phyloP scores from a whole-genome alignment of 2,888 invertebrate genomes.

The Orthosia incerta region DNA sequence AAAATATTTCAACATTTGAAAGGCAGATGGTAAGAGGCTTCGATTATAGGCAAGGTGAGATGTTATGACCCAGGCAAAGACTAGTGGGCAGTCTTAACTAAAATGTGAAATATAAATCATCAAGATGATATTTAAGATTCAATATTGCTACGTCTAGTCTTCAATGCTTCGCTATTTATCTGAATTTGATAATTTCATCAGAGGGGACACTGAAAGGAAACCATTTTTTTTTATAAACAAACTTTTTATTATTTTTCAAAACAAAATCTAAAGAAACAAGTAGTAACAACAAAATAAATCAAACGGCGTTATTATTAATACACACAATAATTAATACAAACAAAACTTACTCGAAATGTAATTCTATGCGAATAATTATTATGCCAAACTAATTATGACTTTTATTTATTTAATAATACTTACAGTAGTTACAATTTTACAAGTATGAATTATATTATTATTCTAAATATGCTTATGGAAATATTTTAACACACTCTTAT shows the following conservation, averaged over 20 bases:
- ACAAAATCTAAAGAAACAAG: conserved; percentile 66
- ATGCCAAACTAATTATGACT: conserved; percentile 66
- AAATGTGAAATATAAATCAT: too few relatives aligned
- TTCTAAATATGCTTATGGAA: conserved; percentile 16
- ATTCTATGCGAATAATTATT: conserved; percentile 61
- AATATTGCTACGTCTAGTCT: too few relatives aligned
- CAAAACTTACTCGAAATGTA: conserved; percentile 47
- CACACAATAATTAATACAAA: conserved; percentile 56
- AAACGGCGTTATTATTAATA: conserved; percentile 63
- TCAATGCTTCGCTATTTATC: neutral
- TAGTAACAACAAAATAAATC: conserved; percentile 68
- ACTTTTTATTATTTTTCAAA: conserved; percentile 68
- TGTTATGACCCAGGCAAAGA: too few relatives aligned
- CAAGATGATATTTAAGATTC: too few relatives aligned
- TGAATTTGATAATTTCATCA: neutral
- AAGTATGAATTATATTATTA: conserved; percentile 39
- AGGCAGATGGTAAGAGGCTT: too few relatives aligned
- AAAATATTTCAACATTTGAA: too few relatives aligned
- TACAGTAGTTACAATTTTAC: conserved; percentile 58
- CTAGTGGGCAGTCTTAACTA: too few relatives aligned
- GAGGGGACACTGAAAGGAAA: conserved; percentile 1
- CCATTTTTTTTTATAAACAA: conserved; percentile 57
- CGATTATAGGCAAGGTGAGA: too few relatives aligned
- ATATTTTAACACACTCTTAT: conserved; percentile 25
- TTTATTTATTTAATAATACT: conserved; percentile 61